Percentiles rank a stretch among this genome's conserved stretches.
These are phyloP conservation scores for Excalfactoria chinensis DNA, from an alignment of 2,113 vertebrate genomes.

Conservation along the genomic window DNA sequence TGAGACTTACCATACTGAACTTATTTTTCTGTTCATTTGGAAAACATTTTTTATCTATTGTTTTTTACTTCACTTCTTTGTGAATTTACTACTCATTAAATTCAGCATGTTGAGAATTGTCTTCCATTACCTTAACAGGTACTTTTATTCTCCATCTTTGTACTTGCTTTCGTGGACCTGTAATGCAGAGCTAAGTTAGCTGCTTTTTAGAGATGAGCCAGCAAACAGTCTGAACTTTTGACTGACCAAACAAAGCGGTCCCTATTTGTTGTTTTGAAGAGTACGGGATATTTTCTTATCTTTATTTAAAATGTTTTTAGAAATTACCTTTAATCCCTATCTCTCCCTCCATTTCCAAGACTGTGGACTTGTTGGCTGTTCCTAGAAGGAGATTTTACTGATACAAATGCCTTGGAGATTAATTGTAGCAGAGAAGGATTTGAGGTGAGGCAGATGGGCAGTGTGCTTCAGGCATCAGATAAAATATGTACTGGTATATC, in stretches of 20 bases:
- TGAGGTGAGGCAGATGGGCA: not conserved
- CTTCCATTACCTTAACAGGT: not conserved
- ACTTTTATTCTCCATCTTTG: not conserved
- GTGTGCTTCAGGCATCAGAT: not conserved
- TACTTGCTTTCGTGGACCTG: not conserved
- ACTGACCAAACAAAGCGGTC: not conserved
- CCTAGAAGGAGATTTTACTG: not conserved
- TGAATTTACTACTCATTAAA: not conserved
- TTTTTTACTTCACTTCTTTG: not conserved
- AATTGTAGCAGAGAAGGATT: not conserved
- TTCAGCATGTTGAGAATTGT: not conserved
- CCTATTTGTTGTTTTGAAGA: not conserved
- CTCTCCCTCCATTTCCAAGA: rapidly evolving
- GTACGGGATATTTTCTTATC: not conserved
- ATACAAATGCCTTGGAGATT: not conserved
- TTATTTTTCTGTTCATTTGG: not conserved
- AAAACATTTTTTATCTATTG: not conserved
- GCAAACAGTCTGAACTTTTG: not conserved
- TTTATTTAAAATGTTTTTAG: not conserved
- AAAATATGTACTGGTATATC: not conserved
- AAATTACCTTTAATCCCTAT: not conserved
- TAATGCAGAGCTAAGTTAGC: not conserved
- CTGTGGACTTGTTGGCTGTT: not conserved
- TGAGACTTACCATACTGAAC: not conserved
- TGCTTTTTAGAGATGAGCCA: not conserved